Evolutionary conservation across 2,888 invertebrate species (phyloP), one percentile per base, ranked within the genome.

Genomic region (Protula sp.): DNA sequence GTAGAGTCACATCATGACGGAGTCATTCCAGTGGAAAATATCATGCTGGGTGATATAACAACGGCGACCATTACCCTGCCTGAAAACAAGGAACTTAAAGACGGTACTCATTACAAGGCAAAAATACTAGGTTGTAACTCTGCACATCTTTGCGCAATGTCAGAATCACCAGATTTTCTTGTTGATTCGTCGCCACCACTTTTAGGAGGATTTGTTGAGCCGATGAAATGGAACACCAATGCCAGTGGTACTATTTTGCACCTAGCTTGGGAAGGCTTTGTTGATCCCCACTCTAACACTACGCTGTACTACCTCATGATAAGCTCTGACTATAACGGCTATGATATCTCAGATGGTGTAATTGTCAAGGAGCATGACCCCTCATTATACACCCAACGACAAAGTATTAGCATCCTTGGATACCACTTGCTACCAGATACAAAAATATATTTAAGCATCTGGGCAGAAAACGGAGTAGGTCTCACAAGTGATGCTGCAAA

Each of bases 381-480:
- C 5, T 5, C 5, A n/a, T 19, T 19, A 24, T 5, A 50, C 5
- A 5, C 24, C 5, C 50, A 50, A 26, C 38, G 19, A 38, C 9
- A 38, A 14, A 19, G 19, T 9, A 38, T 38, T 14, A 9, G 9
- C 38, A 9, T 38, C 38, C 9, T 19, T 14, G 38, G 38, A 38
- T 5, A 19, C 5, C 22, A 50, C 5, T n/a, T 24, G 19, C 24
- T 22, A 22, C 5, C 24, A 19, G 19, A n/a, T 50, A 5, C 9
- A 50, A 5, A 19, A 24, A 24, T 50, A 5, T 50, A 50, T 50
- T 19, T 50, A 26, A 50, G 14, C 24, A 5, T 50, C 24, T 50
- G 50, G 50, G 50, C 50, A 19, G 50, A 50, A 50, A 50, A 50
- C 24, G 50, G 50, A 19, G 50, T 50, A 22, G 50, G 50, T 50